Base-by-base conservation (phyloP, 2,888 invertebrate genomes). In the Entomobrya proxima region DNA sequence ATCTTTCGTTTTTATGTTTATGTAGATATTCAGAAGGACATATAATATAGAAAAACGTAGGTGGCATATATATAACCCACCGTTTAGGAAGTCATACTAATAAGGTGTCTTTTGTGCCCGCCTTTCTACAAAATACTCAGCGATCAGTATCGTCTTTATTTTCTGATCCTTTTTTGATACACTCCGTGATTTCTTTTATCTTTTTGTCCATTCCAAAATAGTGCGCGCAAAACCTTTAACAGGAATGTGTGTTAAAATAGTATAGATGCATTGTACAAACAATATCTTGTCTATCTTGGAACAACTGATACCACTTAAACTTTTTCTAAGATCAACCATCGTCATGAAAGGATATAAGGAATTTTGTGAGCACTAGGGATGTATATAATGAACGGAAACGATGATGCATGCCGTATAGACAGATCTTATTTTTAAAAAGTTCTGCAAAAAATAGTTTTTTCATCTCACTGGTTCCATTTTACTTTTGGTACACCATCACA, bases 391-490 rank as follows among this genome's bases (percentile, higher is more conserved):
- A 69, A 24, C 24, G 69, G 67, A 35, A 67, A 37, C 67, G 67
- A 67, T 67, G 37, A 67, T 67, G 32, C 30, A 77, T 27, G 27
- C 11, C n/a, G n/a, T n/a, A n/a, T 61, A 37, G n/a, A 69, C 52
- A 64, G 44, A 47, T 40, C 30, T 64, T 15, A 35, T 69, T 18
- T 55, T 80, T 72, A 32, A 11, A 27, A 72, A 37, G 30, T 13
- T 18, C 27, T 37, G 2, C 18, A 67, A 50, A 78, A 64, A 44
- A 3, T 27, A 61, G n/a, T 44, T 44, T 64, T 55, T 37, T 61
- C 74, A 47, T 69, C 44, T 61, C 21, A 47, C 74, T 81, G 47
- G 37, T 55, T 74, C 61, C 47, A 81, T 74, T 80, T 80, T 74
- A 37, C 40, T 21, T 79, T 80, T 9, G n/a, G 27, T 24, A 27